phyloP scores from a whole-genome alignment of 1,140 invertebrate species.

The Cyclargus thomasi region DNA sequence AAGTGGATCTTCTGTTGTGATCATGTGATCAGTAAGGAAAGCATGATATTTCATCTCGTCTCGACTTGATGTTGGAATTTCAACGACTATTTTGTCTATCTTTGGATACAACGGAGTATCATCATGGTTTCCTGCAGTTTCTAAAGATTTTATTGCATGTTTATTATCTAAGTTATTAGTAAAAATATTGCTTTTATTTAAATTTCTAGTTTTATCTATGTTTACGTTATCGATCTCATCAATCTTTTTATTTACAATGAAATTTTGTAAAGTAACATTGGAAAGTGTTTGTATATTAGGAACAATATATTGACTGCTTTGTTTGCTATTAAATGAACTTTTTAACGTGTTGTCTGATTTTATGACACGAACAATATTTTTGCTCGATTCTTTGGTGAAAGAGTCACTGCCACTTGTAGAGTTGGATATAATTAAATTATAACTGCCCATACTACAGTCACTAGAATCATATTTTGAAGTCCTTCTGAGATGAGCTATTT shows the following conservation, averaged over 20 bases:
- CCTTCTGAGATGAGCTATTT: background rate
- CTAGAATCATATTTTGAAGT: background rate
- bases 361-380: background rate
- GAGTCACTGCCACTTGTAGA: background rate
- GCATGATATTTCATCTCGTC: background rate
- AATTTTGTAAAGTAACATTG: background rate
- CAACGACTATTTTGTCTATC: constrained; percentile 1
- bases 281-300: no score
- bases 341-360: background rate
- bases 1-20: background rate
- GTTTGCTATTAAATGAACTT: background rate
- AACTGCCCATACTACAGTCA: background rate
- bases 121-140: background rate
- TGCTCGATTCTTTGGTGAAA: background rate
- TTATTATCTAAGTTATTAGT: background rate
- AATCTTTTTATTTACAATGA: background rate
- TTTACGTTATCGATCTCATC: background rate
- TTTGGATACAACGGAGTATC: background rate
- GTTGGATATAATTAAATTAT: background rate
- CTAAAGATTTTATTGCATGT: background rate
- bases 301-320: background rate
- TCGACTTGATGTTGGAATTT: background rate
- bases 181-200: background rate
- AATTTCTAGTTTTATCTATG: no score
- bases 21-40: background rate